phyloP scores from a whole-genome alignment of 2,113 vertebrate genomes.

The Oceanites oceanicus region DNA sequence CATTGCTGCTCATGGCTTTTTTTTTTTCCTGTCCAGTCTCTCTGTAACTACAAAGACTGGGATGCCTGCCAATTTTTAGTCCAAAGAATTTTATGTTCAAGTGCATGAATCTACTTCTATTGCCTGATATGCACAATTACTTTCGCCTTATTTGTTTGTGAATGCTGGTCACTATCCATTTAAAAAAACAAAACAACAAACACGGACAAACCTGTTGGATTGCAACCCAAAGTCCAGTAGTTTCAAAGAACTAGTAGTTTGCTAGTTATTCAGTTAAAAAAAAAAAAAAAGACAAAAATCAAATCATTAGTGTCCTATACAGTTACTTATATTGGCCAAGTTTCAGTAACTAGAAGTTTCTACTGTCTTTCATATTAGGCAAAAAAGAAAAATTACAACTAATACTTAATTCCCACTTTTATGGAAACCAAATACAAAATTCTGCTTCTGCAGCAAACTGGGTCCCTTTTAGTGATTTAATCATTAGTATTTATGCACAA shows the following conservation, averaged over 20 bases:
- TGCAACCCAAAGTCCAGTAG: background rate
- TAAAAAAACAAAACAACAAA: background rate
- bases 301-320: background rate
- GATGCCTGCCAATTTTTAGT: background rate
- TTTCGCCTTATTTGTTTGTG: background rate
- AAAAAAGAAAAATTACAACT: background rate
- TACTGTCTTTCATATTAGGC: background rate
- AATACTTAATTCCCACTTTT: background rate
- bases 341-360: background rate
- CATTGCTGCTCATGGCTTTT: background rate
- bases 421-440: background rate
- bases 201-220: background rate
- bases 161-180: background rate
- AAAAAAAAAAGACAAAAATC: background rate
- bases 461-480: background rate
- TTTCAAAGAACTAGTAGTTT: background rate
- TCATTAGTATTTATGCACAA: background rate
- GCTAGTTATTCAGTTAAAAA: background rate
- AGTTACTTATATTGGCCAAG: background rate
- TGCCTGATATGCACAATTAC: background rate
- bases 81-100: background rate
- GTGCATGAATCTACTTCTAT: background rate
- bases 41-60: background rate
- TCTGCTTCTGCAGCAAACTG: background rate
- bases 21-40: background rate